A percentile compares a stretch with the other conserved stretches of the same genome.
phyloP scores from a whole-genome alignment of 2,113 vertebrate genomes.

The Perca fluviatilis region DNA sequence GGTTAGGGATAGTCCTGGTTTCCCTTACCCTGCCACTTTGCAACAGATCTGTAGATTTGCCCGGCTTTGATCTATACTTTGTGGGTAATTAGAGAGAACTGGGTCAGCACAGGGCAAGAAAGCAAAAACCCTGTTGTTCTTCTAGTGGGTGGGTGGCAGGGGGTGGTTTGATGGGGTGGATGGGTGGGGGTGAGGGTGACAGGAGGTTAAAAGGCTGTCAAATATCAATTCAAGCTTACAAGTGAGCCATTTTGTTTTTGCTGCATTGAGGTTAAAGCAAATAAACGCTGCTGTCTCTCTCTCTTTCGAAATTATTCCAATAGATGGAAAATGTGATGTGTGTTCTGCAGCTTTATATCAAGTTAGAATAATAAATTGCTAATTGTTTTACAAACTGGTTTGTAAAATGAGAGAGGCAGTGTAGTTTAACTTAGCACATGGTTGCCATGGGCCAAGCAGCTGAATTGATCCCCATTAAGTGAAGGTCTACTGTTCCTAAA shows the following conservation, averaged over 20 bases:
- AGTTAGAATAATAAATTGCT: constrained; percentile 10
- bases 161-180: constrained; percentile 24
- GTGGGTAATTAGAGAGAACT: constrained; percentile 83
- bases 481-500: background rate
- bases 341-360: constrained; percentile 17
- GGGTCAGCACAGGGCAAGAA: constrained; percentile 82
- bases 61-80: constrained; percentile 84
- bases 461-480: background rate
- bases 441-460: background rate
- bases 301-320: constrained; percentile 41
- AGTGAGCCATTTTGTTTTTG: constrained; percentile 61
- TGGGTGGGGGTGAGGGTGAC: constrained; percentile 18
- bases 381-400: constrained; percentile 8
- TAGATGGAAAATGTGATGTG: constrained; percentile 31
- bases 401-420: background rate
- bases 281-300: constrained; percentile 56
- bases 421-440: background rate
- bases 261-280: constrained; percentile 58
- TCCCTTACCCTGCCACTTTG: constrained; percentile 57
- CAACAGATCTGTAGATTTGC: constrained; percentile 61
- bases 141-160: constrained; percentile 66
- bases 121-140: constrained; percentile 73
- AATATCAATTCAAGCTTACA: constrained; percentile 67
- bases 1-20: constrained; percentile 60
- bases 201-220: constrained; percentile 76